These are phyloP conservation scores for Colostygia pectinataria DNA, from an alignment of 2,888 invertebrate species.

Conservation along the genomic window DNA sequence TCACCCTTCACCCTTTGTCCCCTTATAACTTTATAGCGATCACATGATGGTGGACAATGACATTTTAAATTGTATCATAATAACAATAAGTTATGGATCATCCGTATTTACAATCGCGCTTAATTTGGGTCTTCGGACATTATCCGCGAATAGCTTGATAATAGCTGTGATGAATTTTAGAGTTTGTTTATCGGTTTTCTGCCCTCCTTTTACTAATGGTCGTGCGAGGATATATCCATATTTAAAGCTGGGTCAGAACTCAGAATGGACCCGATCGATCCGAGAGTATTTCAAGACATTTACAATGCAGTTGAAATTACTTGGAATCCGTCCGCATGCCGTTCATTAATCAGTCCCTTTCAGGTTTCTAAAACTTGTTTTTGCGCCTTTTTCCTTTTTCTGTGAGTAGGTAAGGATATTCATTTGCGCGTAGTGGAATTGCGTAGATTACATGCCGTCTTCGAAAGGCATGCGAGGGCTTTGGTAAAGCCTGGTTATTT, in stretches of 20 bases:
- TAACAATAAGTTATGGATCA: conserved; percentile 38
- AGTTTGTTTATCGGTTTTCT: conserved; percentile 45
- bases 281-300: conserved; percentile 19
- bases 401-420: conserved; percentile 42
- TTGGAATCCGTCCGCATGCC: conserved; percentile 20
- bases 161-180: conserved; percentile 60
- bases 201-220: conserved; percentile 72
- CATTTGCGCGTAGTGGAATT: conserved; percentile 45
- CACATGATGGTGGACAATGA: conserved; percentile 53
- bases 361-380: conserved; percentile 31
- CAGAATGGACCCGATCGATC: conserved; percentile 29
- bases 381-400: conserved; percentile 39
- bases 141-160: conserved; percentile 48
- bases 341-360: conserved; percentile 42
- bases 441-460: conserved; percentile 15
- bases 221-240: conserved; percentile 52
- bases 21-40: conserved; percentile 62
- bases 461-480: conserved; percentile 8
- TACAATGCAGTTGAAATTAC: conserved; percentile 10
- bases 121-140: conserved; percentile 55
- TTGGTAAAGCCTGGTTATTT: conserved; percentile 9
- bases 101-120: conserved; percentile 52
- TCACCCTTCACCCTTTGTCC: conserved; percentile 71
- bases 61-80: conserved; percentile 75
- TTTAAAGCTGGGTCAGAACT: conserved; percentile 47